phyloP scores from a whole-genome alignment of 2,888 invertebrate species.

The Agrochola lychnidis region DNA sequence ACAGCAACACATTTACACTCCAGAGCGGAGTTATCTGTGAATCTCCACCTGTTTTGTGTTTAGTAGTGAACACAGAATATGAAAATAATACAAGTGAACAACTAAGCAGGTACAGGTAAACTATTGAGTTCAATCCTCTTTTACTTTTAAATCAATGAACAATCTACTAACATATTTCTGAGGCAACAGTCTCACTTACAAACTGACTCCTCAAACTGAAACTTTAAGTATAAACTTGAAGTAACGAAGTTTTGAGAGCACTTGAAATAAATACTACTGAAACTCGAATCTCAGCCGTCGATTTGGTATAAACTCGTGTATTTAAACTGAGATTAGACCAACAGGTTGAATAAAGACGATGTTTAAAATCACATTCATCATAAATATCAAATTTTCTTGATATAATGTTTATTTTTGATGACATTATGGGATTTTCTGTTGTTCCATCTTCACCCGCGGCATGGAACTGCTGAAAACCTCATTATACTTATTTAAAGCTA shows the following conservation, averaged over 20 bases:
- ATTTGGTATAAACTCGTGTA: constrained; percentile 37
- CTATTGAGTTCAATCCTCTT: constrained; percentile 15
- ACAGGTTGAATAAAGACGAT: constrained; percentile 39
- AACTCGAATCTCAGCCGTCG: constrained; percentile 40
- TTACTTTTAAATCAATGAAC: constrained; percentile 24
- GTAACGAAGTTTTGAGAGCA: constrained; percentile 47
- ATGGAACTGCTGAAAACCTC: not conserved
- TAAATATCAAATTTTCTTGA: not conserved
- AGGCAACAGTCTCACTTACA: constrained; percentile 46
- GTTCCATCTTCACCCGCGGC: not conserved
- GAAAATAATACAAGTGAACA: not conserved
- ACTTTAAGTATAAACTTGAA: constrained; percentile 54
- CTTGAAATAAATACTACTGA: constrained; percentile 62
- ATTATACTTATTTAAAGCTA: not conserved
- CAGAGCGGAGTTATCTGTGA: too few relatives aligned
- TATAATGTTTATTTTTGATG: not conserved
- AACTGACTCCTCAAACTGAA: constrained; percentile 33
- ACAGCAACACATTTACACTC: too few relatives aligned
- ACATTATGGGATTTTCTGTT: not conserved
- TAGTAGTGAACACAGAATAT: not conserved
- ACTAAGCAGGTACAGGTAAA: not conserved
- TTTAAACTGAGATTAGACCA: constrained; percentile 40
- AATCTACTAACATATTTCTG: constrained; percentile 38
- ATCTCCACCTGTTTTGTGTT: not conserved
- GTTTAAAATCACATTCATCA: not conserved